Conservation (phyloP, 2,113 vertebrate genomes). For the Brienomyrus brachyistius region DNA sequence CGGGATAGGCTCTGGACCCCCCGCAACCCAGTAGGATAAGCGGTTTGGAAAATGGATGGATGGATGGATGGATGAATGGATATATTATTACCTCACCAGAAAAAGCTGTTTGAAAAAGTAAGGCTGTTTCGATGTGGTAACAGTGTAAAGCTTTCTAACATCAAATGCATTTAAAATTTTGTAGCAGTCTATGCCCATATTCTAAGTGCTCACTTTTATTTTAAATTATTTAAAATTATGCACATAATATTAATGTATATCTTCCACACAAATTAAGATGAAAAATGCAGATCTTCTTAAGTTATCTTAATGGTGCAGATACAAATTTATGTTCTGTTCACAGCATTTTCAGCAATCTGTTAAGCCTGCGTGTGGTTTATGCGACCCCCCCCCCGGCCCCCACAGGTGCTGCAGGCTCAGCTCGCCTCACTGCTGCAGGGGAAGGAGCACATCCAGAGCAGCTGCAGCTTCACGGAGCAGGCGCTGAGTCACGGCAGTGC, state of each 20-base stretch:
- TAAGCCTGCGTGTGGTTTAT: not conserved
- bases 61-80: too few species aligned
- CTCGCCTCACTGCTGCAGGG: slow-evolving; percentile 63
- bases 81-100: not conserved
- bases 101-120: not conserved
- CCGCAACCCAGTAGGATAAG: too few species aligned
- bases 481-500: slow-evolving; percentile 65
- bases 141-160: not conserved
- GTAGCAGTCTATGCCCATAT: not conserved
- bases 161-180: not conserved
- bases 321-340: not conserved
- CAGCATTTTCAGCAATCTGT: not conserved
- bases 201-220: not conserved
- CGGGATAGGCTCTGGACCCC: too few species aligned
- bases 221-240: not conserved
- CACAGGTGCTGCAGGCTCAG: slow-evolving; percentile 65
- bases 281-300: not conserved
- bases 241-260: not conserved
- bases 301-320: not conserved
- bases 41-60: too few species aligned
- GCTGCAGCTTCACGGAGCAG: slow-evolving; percentile 68
- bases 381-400: not conserved
- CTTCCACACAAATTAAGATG: not conserved
- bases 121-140: not conserved
- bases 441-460: slow-evolving; percentile 69